Conservation (phyloP, 2,888 invertebrate species). For the Eumacrocentrus americanus region DNA sequence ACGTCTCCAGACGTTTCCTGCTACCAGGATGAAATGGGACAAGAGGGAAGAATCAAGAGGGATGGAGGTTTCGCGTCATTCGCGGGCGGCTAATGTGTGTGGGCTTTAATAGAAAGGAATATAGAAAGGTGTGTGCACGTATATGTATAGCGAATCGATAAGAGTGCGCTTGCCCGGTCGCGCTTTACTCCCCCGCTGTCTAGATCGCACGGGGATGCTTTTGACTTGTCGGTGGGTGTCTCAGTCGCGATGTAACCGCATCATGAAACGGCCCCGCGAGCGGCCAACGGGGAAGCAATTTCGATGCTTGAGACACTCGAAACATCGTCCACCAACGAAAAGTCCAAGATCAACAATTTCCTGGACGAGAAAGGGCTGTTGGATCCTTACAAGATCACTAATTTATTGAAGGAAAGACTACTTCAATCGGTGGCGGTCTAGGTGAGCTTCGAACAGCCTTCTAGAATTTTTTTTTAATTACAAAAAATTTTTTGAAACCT, state of each 20-base stretch:
- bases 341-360: too few species aligned
- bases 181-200: slow-evolving; percentile 21
- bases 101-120: neutral
- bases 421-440: too few species aligned
- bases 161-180: slow-evolving; percentile 21
- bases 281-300: slow-evolving; percentile 51
- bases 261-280: slow-evolving; percentile 55
- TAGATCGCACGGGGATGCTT: slow-evolving; percentile 21
- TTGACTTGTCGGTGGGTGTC: neutral
- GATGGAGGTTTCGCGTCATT: neutral
- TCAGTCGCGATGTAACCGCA: slow-evolving; percentile 62
- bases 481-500: too few species aligned
- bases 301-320: slow-evolving; percentile 23
- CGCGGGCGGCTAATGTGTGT: neutral
- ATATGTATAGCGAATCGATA: slow-evolving; percentile 23
- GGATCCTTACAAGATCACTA: too few species aligned
- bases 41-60: neutral
- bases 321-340: neutral
- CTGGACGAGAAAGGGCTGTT: too few species aligned
- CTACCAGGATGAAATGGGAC: too few species aligned
- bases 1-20: neutral
- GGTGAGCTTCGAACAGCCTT: too few species aligned
- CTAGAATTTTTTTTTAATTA: too few species aligned
- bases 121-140: neutral
- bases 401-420: too few species aligned